Evolutionary conservation across 2,888 invertebrate species (phyloP).

Genomic region (Philaethria dido): DNA sequence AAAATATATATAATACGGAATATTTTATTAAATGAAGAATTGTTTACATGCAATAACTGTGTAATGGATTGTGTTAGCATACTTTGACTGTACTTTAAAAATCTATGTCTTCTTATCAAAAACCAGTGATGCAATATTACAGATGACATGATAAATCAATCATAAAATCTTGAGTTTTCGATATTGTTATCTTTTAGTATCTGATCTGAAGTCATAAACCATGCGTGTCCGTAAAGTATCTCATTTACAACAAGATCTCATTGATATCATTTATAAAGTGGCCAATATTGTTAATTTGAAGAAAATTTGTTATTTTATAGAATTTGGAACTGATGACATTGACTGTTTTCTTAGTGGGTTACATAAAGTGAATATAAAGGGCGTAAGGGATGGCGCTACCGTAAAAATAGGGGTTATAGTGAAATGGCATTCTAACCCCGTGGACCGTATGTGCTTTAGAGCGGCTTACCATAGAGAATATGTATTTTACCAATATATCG

Average conservation of each 20-base stretch:
- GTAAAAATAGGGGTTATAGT: constrained; percentile 55
- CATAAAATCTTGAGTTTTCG: constrained; percentile 19
- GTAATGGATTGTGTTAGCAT: neutral
- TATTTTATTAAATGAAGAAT: too few relatives aligned
- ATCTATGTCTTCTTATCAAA: constrained; percentile 16
- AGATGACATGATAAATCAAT: constrained; percentile 35
- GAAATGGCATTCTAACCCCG: constrained; percentile 62
- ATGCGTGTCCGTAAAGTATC: constrained; percentile 68
- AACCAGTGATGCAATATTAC: constrained; percentile 21
- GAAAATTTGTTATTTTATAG: constrained; percentile 46
- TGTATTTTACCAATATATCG: constrained; percentile 53
- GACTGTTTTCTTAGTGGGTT: constrained; percentile 59
- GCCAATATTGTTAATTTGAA: constrained; percentile 50
- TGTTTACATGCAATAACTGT: too few relatives aligned
- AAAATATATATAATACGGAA: too few relatives aligned
- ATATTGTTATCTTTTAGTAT: constrained; percentile 35
- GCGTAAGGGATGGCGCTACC: constrained; percentile 57
- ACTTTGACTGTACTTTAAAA: neutral
- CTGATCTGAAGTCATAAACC: constrained; percentile 42
- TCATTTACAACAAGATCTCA: constrained; percentile 57
- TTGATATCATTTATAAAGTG: constrained; percentile 59
- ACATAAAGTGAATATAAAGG: constrained; percentile 58
- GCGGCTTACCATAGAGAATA: constrained; percentile 61
- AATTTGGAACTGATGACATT: constrained; percentile 59
- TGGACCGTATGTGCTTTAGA: constrained; percentile 56